Percentiles rank a stretch among this genome's conserved stretches.
Evolutionary conservation across 2,888 invertebrate genomes (phyloP).

Genomic region (Drosophila cognata): DNA sequence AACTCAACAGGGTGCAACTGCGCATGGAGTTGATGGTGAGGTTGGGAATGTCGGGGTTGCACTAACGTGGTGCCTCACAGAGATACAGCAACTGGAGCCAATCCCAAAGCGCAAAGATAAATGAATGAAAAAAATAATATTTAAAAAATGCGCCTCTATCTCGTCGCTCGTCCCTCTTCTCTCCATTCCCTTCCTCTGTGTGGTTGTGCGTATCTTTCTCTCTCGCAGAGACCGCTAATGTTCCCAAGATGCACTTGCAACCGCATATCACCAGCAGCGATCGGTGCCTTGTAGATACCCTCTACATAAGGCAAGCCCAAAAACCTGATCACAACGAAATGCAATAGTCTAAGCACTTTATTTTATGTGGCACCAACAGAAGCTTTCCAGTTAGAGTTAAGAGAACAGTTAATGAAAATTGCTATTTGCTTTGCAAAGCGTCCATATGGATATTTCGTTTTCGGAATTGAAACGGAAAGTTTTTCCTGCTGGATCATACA

Average conservation of each 20-base stretch:
- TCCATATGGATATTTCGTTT: no score
- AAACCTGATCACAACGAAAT: neutral
- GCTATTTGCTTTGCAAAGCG: no score
- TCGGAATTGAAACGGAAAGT: no score
- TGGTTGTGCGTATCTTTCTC: neutral
- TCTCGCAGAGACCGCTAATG: no score
- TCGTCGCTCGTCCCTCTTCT: neutral
- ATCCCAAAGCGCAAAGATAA: constrained; percentile 62
- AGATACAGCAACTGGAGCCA: constrained; percentile 22
- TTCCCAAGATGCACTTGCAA: constrained; percentile 41
- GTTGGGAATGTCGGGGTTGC: neutral
- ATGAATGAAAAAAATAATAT: constrained; percentile 7
- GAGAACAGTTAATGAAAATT: no score
- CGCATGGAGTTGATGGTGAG: neutral
- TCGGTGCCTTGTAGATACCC: neutral
- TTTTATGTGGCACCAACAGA: neutral
- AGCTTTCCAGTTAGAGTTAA: neutral
- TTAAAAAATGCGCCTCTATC: neutral
- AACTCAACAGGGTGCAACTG: constrained; percentile 13
- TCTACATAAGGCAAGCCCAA: neutral
- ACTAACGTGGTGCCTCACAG: constrained; percentile 2
- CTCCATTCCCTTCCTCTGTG: neutral
- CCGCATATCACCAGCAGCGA: neutral
- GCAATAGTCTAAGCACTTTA: no score
- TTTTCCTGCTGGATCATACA: no score